Evolutionary conservation across 2,113 vertebrate species (phyloP), one percentile per base, ranked within the genome.

Genomic region (Cichladusa arquata): DNA sequence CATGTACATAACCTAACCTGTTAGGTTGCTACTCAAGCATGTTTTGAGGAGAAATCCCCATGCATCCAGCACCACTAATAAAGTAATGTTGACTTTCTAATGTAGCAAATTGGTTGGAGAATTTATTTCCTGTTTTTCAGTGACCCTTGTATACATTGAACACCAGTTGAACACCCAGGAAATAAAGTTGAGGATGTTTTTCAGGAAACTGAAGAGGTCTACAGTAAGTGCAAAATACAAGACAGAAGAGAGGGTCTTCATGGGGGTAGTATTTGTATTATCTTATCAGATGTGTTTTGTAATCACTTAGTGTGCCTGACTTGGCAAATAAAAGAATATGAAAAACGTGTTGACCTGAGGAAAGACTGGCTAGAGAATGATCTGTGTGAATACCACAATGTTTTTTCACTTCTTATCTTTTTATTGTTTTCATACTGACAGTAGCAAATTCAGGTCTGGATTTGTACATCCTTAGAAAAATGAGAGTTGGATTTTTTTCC

Each of bases 401-500:
- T 4, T 86, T 93, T 88, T 76, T 61, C 12, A 33, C 3, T 60
- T 82, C 8, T 78, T 50, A 4, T 66, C 14, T 71, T 81, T 57
- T 74, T 48, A 11, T 58, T 67, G 2, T 51, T 71, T 69, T 33
- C 12, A 20, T 51, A 53, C 67, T 67, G 26, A 60, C 72, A 89
- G 36, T 45, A 67, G 4, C 5, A 76, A 79, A 87, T 60, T 44
- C 25, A 69, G 36, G 22, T 57, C 53, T 79, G 44, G 26, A 60
- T 79, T 71, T 51, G 2, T 40, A 33, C 19, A 67, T 51, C 60
- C 20, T 64, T 82, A 72, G 8, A 65, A 76, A 60, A 88, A 64
- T 14, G 5, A 34, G 13, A 11, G 2, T 19, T 38, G 7, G 1
- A 1, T 0, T 84, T 67, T 85, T 80, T 70, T 34, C 16, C 19